These are phyloP conservation scores for Leptonema lineaticorne DNA, from an alignment of 1,140 invertebrate species.

Conservation along the genomic window DNA sequence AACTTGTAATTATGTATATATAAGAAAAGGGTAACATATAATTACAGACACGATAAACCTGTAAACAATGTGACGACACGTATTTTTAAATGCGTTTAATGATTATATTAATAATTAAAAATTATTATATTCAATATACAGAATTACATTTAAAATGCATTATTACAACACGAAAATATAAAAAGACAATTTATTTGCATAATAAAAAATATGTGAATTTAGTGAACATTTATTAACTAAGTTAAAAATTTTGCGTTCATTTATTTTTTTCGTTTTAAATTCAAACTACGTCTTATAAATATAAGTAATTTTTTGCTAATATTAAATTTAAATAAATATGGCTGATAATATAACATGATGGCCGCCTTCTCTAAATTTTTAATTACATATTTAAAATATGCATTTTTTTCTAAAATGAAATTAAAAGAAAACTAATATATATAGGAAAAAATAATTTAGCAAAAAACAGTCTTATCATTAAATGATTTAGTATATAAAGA, in stretches of 20 bases:
- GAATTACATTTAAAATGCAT: neutral
- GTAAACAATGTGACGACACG: neutral
- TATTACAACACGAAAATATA: neutral
- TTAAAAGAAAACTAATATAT: too few relatives aligned
- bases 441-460: too few relatives aligned
- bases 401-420: too few relatives aligned
- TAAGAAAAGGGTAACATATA: neutral
- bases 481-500: too few relatives aligned
- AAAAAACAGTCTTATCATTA: too few relatives aligned
- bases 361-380: neutral
- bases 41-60: neutral
- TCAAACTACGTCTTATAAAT: conserved; percentile 7
- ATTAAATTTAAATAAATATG: conserved; percentile 22
- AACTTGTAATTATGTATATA: neutral
- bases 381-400: neutral
- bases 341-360: conserved; percentile 14
- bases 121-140: neutral
- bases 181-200: neutral
- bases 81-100: neutral
- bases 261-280: conserved; percentile 9
- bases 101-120: neutral
- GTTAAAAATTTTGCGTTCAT: too few relatives aligned
- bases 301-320: conserved; percentile 20
- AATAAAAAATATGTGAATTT: neutral
- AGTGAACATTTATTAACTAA: too few relatives aligned